phyloP scores from a whole-genome alignment of 2,888 invertebrate genomes.

The Spicauda simplicius region DNA sequence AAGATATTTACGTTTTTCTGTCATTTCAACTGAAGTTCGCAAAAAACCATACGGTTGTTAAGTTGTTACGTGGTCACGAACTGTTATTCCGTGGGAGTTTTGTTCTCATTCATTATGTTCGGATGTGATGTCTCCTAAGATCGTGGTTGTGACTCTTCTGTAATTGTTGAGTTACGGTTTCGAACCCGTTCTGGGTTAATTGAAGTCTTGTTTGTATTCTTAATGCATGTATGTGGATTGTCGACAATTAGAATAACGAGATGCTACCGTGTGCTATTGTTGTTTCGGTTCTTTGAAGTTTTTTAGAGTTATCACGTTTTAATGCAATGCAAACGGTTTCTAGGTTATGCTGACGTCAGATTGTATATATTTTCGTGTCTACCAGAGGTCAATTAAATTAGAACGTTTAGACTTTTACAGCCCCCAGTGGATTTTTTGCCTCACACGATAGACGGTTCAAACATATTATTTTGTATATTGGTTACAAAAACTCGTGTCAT shows the following conservation, averaged over 20 bases:
- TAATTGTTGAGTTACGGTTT: constrained; percentile 35
- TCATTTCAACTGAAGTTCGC: constrained; percentile 8
- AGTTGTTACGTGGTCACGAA: constrained; percentile 24
- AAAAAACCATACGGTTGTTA: constrained; percentile 29
- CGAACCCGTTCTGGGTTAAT: constrained; percentile 35
- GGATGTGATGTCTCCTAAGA: constrained; percentile 29
- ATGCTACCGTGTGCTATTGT: constrained; percentile 22
- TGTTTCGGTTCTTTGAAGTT: background rate
- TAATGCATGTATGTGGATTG: constrained; percentile 30
- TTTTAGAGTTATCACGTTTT: background rate
- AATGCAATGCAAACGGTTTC: background rate
- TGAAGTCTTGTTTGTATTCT: constrained; percentile 28
- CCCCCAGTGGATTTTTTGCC: too few relatives aligned
- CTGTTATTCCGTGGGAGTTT: constrained; percentile 36
- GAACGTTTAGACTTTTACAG: too few relatives aligned
- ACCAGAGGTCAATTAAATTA: background rate
- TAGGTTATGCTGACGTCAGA: background rate
- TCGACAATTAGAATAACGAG: constrained; percentile 27
- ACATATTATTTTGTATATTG: constrained; percentile 1
- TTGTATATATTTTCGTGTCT: background rate
- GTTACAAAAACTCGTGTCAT: constrained; percentile 2
- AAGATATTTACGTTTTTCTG: constrained; percentile 14
- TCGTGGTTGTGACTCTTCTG: constrained; percentile 31
- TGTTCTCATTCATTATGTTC: constrained; percentile 28
- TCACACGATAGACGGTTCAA: too few relatives aligned